phyloP scores from a whole-genome alignment of 53 echinoderm and acorn worm genomes.

The Pentamera pediparva region DNA sequence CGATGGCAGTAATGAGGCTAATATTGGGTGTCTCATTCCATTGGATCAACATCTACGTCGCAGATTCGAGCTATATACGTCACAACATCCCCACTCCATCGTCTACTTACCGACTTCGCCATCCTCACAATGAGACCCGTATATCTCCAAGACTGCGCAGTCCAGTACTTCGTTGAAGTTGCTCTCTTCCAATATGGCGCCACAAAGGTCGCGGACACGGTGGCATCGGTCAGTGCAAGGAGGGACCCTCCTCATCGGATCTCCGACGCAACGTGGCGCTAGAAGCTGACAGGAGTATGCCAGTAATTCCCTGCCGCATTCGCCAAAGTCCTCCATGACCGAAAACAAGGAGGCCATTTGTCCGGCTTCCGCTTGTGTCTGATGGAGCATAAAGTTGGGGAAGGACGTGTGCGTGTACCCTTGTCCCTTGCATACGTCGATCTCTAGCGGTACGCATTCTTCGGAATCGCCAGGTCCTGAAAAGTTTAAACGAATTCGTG shows the following conservation, averaged over 20 bases:
- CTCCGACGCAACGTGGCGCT: slow-evolving; percentile 3
- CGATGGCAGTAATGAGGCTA: no score
- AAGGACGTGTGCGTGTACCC: slow-evolving; percentile 44
- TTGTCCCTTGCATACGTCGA: slow-evolving; percentile 12
- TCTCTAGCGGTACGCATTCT: slow-evolving; percentile 11
- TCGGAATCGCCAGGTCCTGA: neutral
- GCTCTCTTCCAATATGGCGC: neutral
- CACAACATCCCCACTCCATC: no score
- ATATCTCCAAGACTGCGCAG: neutral
- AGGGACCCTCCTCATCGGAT: slow-evolving; percentile 9
- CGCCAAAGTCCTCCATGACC: neutral
- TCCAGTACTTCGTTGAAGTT: neutral
- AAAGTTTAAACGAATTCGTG: neutral
- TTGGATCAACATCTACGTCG: no score
- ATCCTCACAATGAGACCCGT: slow-evolving; percentile 6
- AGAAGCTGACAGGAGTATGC: slow-evolving; percentile 12
- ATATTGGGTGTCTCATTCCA: no score
- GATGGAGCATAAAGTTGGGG: slow-evolving; percentile 41
- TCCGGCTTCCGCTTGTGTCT: neutral
- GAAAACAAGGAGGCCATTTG: neutral
- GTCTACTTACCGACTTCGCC: neutral
- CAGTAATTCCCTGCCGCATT: neutral
- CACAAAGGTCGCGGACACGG: neutral
- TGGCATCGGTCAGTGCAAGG: neutral
- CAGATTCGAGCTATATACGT: no score